Evolutionary conservation across 2,888 invertebrate species (phyloP), one percentile per base, ranked within the genome.

Genomic region (Amiota communis): DNA sequence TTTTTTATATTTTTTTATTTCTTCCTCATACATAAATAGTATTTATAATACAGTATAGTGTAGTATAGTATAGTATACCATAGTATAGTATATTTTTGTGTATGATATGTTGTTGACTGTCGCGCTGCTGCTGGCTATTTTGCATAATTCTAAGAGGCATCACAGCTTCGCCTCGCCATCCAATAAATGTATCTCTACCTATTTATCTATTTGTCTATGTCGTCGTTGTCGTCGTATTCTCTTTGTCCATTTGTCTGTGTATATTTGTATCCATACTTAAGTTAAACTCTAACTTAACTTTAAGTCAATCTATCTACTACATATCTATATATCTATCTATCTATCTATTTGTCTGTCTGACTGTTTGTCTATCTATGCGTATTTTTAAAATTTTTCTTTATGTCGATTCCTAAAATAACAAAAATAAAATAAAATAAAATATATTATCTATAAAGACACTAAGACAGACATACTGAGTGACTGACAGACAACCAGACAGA

Each of bases 21-120:
- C 85, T 85, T 85, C 85, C 86, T 85, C 83, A 85, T 84, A 79
- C 85, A 86, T 84, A 81, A 86, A 85, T 36, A 59, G 57, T 70
- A 70, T 59, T 36, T 36, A 36, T 36, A 36, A 36, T 36, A 36
- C 36, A 36, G 36, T 36, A 6, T 36, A 36, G 36, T 36, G 0
- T 36, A 36, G 6, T 36, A 36, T 36, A 36, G 2, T 36, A 4
- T 46, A 48, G 57, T 70, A 15, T 56, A 15, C 48, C 9, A 48
- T 67, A 67, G n/a, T n/a, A n/a, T n/a, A n/a, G n/a, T n/a, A n/a
- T n/a, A n/a, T n/a, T n/a, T n/a, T n/a, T n/a, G n/a, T n/a, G n/a
- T n/a, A n/a, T n/a, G n/a, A n/a, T n/a, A n/a, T n/a, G n/a, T n/a
- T 61, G 49, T 61, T 70, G 36, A 36, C 36, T 36, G 36, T 36